Base-by-base conservation (phyloP, 92 coral and sea anemone species). In the Porites lobata region DNA sequence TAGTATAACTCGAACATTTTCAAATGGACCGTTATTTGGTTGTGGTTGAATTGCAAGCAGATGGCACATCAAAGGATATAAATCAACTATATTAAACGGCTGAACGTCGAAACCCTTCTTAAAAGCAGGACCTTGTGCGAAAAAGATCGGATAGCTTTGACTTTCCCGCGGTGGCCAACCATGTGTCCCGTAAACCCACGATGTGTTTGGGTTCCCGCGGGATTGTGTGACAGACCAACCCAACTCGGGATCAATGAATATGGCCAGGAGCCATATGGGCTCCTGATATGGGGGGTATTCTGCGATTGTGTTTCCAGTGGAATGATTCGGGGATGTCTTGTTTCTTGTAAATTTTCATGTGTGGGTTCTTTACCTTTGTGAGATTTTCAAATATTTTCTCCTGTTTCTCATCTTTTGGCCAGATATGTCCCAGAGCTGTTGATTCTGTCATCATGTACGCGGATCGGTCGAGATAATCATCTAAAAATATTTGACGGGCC, bases 241-340 rank as follows among this genome's bases (percentile, higher is more conserved):
- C 20, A 70, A 43, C 8, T 88, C 91, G 10, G 93, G 87, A 19
- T 88, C 87, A 8, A 91, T 77, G 68, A 80, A 91, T 32, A 95
- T n/a, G n/a, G n/a, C n/a, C n/a, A n/a, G n/a, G n/a, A n/a, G n/a
- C n/a, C n/a, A n/a, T n/a, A n/a, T n/a, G n/a, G n/a, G n/a, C n/a
- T n/a, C n/a, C n/a, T n/a, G n/a, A n/a, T n/a, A n/a, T 91, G 3
- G 94, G 96, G 1, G 98, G 96, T 38, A 89, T 85, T 67, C 98
- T 87, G 67, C 96, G 93, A 73, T 91, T 95, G 85, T 93, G 90
- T 38, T 88, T 90, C 61, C 83, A 89, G 87, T 93, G 96, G 78
- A 78, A 89, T 58, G 70, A 86, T 6, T 84, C 90, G 1, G 98
- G 96, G 22, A 95, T 91, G 50, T 95, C 90, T 63, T 93, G 83